Evolutionary conservation across 2,113 vertebrate genomes (phyloP), one percentile per base, ranked within the genome.

Genomic region (Thalassarche chlororhynchos): DNA sequence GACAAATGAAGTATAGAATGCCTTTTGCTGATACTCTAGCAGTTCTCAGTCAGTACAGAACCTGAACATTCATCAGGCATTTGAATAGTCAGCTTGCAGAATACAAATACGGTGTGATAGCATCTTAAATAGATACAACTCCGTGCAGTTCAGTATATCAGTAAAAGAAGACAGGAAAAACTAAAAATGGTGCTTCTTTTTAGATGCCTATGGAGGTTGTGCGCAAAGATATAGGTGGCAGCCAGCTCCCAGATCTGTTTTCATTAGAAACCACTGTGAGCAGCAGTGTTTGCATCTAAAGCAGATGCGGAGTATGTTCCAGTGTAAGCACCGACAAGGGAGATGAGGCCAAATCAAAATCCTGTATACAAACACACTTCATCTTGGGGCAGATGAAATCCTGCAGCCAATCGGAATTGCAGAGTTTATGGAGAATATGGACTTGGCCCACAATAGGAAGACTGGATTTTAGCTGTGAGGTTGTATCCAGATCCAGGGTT

Each of bases 11-110:
- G 20, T 72, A 32, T 9, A 87, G 84, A 93, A 72, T 82, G 90
- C 93, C 97, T 98, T 96, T 96, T 97, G 75, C 28, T 47, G 60
- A 81, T 91, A 70, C 57, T 95, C 26, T 42, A 47, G 77, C 70
- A 91, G 49, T 90, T 95, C 38, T 91, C 90, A 87, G 29, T 51
- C 93, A 65, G 26, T 87, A 46, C 44, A 49, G 92, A 91, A 72
- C 85, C 26, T 86, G 69, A 87, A 85, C 1, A 0, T 68, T 90
- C 40, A 75, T 86, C 88, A 91, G 75, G 55, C 44, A 58, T 93
- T 95, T 91, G 81, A 89, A 18, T 94, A 69, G 77, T 91, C 89
- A 89, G 94, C 92, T 95, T 95, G 90, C 85, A 93, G 89, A 91
- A 84, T 72, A 77, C 47, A 84, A 94, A 90, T 66, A 29, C 5